Conservation (phyloP, 2,888 invertebrate genomes). For the Torymus aiolomorphi region DNA sequence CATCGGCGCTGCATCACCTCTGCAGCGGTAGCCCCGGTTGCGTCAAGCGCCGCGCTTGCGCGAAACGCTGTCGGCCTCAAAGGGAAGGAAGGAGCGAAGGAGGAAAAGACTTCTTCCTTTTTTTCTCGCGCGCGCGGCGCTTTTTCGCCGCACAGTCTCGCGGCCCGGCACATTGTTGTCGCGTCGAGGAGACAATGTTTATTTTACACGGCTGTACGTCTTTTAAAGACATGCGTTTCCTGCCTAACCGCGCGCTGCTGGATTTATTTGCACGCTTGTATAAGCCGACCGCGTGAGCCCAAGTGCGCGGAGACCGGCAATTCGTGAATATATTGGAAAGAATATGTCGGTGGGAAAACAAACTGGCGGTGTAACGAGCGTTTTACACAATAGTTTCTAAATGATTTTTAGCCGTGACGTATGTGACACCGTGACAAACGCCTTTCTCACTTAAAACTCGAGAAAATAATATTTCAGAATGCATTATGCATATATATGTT, state of each 20-base stretch:
- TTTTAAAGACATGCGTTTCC: slow-evolving; percentile 37
- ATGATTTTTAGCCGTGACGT: too few relatives aligned
- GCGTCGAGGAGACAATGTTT: slow-evolving; percentile 38
- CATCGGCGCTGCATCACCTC: slow-evolving; percentile 38
- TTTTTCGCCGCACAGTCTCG: too few relatives aligned
- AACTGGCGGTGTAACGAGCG: too few relatives aligned
- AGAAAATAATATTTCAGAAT: too few relatives aligned
- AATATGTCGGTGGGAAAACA: slow-evolving; percentile 7
- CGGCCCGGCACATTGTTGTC: slow-evolving; percentile 35
- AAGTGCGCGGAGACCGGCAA: background rate
- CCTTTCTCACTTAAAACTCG: too few relatives aligned
- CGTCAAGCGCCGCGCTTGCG: background rate
- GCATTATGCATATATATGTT: too few relatives aligned
- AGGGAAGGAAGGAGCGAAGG: too few relatives aligned
- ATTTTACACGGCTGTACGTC: slow-evolving; percentile 34
- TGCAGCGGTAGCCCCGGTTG: background rate
- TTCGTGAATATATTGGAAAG: slow-evolving; percentile 15
- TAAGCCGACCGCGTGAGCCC: background rate
- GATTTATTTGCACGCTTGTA: slow-evolving; percentile 21
- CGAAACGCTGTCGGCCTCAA: too few relatives aligned
- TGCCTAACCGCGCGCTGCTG: slow-evolving; percentile 4
- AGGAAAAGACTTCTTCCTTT: too few relatives aligned
- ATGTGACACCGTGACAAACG: too few relatives aligned
- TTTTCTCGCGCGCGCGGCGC: too few relatives aligned
- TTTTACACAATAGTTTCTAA: too few relatives aligned